Percentiles rank a stretch among this genome's conserved stretches.
phyloP scores from a whole-genome alignment of 2,797 vertebrate species.

The Acestrorhynchus altus region DNA sequence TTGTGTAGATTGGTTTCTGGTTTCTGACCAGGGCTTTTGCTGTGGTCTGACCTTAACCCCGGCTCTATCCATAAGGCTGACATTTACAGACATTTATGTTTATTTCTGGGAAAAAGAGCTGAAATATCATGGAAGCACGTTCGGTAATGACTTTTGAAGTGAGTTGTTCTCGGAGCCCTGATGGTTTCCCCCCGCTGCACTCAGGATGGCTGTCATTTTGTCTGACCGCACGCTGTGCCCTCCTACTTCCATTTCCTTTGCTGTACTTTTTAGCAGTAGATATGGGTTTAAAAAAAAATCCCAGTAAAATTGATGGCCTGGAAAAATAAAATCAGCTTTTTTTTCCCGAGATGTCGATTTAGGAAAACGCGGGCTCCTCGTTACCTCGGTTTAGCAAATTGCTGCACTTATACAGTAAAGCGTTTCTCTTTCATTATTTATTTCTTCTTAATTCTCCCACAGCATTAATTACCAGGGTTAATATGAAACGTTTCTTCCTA shows the following conservation, averaged over 20 bases:
- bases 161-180: conserved; percentile 20
- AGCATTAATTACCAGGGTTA: conserved; percentile 57
- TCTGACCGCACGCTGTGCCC: conserved; percentile 18
- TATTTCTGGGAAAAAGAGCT: conserved; percentile 11
- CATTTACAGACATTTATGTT: conserved; percentile 24
- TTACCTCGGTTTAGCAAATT: conserved; percentile 29
- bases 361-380: neutral
- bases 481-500: conserved; percentile 46
- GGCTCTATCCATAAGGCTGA: neutral
- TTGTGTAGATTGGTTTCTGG: neutral
- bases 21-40: conserved; percentile 19
- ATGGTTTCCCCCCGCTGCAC: conserved; percentile 46
- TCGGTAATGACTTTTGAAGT: conserved; percentile 46
- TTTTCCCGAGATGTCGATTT: neutral
- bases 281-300: neutral
- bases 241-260: conserved; percentile 12
- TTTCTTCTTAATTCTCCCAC: conserved; percentile 25
- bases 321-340: neutral
- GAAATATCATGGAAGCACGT: conserved; percentile 27
- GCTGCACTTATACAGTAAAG: conserved; percentile 32
- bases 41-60: neutral
- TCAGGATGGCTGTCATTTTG: conserved; percentile 55
- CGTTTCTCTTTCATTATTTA: conserved; percentile 16
- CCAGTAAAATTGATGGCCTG: neutral
- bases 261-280: conserved; percentile 22